phyloP scores from a whole-genome alignment of 2,113 vertebrate species.

The Paramormyrops kingsleyae region DNA sequence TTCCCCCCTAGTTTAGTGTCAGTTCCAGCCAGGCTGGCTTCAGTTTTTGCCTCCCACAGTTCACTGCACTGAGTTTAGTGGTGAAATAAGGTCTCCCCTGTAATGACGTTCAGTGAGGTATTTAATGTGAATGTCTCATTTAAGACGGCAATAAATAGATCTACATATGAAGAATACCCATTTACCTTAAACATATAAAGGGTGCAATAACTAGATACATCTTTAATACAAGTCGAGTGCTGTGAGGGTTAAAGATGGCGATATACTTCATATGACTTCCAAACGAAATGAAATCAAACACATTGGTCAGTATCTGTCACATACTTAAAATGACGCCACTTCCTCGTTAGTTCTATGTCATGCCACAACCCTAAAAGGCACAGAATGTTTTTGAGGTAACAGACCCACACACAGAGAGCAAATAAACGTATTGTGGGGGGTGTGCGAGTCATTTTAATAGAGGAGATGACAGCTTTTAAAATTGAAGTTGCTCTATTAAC shows the following conservation, averaged over 20 bases:
- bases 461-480: neutral
- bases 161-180: neutral
- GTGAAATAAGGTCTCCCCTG: neutral
- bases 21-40: neutral
- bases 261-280: neutral
- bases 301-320: neutral
- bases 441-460: neutral
- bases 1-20: neutral
- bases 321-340: neutral
- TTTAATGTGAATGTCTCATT: neutral
- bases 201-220: neutral
- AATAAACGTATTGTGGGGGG: neutral
- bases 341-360: neutral
- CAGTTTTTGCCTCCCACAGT: neutral
- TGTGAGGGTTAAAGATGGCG: neutral
- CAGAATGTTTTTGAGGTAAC: neutral
- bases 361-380: neutral
- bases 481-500: neutral
- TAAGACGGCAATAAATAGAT: neutral
- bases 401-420: neutral
- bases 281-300: neutral
- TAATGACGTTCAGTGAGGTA: neutral
- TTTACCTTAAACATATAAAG: neutral
- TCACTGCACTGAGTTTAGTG: neutral
- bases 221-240: neutral